Percentiles rank a stretch among this genome's conserved stretches.
Conservation (phyloP, 1,140 invertebrate species). For the Brachionus plicatilis region DNA sequence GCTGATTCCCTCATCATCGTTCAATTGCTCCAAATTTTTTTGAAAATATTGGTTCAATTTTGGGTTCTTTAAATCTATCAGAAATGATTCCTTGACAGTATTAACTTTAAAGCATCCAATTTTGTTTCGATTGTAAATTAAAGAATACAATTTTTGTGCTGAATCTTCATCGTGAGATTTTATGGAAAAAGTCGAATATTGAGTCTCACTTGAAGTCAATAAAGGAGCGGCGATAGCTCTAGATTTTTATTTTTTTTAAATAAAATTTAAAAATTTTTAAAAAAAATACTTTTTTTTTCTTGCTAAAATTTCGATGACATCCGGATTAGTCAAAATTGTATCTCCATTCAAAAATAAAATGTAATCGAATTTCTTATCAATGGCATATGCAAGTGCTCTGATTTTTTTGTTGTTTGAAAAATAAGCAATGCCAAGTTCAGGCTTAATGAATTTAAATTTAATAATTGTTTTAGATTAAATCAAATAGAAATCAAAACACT, state of each 20-base stretch:
- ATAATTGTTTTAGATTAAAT: too few relatives aligned
- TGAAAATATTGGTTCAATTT: neutral
- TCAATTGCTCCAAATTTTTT: neutral
- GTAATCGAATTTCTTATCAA: neutral
- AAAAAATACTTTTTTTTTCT: neutral
- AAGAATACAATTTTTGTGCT: neutral
- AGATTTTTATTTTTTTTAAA: neutral
- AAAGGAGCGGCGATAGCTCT: neutral
- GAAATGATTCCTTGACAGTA: neutral
- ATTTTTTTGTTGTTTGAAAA: conserved; percentile 7
- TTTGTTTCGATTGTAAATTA: conserved; percentile 1
- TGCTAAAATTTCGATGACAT: neutral
- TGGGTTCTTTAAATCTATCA: neutral
- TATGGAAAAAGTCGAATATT: neutral
- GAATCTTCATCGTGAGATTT: neutral
- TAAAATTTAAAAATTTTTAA: neutral
- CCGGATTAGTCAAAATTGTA: neutral
- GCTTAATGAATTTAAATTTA: neutral
- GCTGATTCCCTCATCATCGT: neutral
- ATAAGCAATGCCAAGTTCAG: neutral
- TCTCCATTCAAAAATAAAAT: neutral
- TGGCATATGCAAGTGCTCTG: neutral
- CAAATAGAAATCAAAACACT: neutral
- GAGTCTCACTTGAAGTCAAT: neutral
- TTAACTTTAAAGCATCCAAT: conserved; percentile 19